phyloP scores from a whole-genome alignment of 2,797 vertebrate genomes.

The Aulostomus chinensis region DNA sequence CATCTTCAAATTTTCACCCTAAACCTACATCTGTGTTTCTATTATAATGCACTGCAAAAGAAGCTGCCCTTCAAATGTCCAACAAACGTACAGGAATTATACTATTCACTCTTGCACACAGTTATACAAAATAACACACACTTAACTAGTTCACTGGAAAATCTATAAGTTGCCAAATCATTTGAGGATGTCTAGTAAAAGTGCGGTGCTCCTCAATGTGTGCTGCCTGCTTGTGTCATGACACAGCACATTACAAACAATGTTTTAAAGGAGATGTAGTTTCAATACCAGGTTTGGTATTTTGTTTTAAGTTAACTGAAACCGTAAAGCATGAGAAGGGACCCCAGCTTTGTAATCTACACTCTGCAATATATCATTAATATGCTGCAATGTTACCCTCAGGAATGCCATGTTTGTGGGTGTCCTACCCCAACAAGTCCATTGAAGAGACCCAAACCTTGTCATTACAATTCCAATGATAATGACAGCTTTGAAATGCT shows the following conservation, averaged over 20 bases:
- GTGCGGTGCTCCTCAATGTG: conserved; percentile 11
- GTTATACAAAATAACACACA: too few relatives aligned
- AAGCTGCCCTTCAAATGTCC: conserved; percentile 6
- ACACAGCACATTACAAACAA: conserved; percentile 66
- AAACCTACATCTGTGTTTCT: conserved; percentile 45
- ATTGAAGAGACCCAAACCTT: conserved; percentile 82
- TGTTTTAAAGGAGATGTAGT: conserved; percentile 50
- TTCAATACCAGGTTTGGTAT: conserved; percentile 60
- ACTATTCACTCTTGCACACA: too few relatives aligned
- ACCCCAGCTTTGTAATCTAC: conserved; percentile 79
- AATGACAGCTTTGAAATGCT: conserved; percentile 84
- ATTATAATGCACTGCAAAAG: conserved; percentile 40
- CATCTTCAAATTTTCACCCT: too few relatives aligned
- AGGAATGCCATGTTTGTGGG: conserved; percentile 84
- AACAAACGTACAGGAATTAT: too few relatives aligned
- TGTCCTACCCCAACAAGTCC: conserved; percentile 82
- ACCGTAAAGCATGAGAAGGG: conserved; percentile 67
- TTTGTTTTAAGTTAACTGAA: conserved; percentile 69
- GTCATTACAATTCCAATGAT: conserved; percentile 87
- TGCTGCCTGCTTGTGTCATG: conserved; percentile 45
- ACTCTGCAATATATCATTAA: conserved; percentile 80
- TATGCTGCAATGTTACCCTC: conserved; percentile 79
- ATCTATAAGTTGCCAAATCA: conserved; percentile 2
- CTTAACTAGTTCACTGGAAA: too few relatives aligned
- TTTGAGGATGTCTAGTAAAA: conserved; percentile 24